Evolutionary conservation across 92 coral and sea anemone species (phyloP), one percentile per base, ranked within the genome.

Genomic region (Zoanthus sansibaricus): DNA sequence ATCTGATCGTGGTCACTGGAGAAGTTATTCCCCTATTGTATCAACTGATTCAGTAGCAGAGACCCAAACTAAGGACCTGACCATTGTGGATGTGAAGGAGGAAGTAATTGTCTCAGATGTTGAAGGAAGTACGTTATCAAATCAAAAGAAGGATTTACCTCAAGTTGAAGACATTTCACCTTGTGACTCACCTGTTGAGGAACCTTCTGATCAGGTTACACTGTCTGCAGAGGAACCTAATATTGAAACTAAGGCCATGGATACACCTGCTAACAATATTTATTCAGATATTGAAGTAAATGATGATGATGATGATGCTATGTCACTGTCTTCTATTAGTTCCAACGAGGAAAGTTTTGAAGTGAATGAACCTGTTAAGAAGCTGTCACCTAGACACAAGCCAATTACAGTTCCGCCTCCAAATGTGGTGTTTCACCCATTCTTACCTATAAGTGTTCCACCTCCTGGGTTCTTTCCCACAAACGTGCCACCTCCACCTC

Each of bases 251-350:
- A 62, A 79, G 78, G 77, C 74, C 42, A 33, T 33, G 42, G 2
- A 33, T 56, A 80, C 84, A 20, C 58, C 30, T 82, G 72, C 85
- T 44, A 56, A 51, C 76, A 88, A 90, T 52, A 87, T 94, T 64
- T 90, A 94, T 73, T 94, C 94, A 13, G 98, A 93, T 79, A 93
- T 91, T 66, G 98, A 91, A 72, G 84, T 89, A 58, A 92, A 88
- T 76, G 95, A 95, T 74, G 89, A 96, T 77, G 99, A 97, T 90
- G 98, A 97, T 86, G 98, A n/a, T n/a, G n/a, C 98, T 51, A 97
- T 97, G 99, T 97, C 99, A 5, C 86, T 97, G 16, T 97, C 99
- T 31, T 95, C 99, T 56, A 97, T 97, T 21, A 97, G 99, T 83
- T 97, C 99, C 33, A 97, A 97, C 89, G 99, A 97, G 86, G 98